A percentile compares a stretch with the other conserved stretches of the same genome.
phyloP scores from a whole-genome alignment of 2,797 vertebrate genomes.

The Poeciliopsis turneri region DNA sequence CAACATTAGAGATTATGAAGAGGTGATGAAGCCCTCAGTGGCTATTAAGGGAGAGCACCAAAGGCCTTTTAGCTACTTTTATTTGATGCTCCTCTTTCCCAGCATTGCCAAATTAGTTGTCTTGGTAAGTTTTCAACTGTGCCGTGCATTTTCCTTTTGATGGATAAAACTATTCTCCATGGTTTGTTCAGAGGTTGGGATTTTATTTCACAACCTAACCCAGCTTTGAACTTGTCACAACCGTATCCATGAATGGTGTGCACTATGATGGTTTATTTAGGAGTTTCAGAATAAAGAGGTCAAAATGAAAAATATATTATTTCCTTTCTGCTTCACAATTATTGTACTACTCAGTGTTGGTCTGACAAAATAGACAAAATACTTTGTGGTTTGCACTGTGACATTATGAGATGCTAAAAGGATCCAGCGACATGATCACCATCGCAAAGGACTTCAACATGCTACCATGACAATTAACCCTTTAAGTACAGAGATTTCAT shows the following conservation, averaged over 20 bases:
- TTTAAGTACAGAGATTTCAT: background rate
- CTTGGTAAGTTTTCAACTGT: too few species aligned
- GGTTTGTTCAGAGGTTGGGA: background rate
- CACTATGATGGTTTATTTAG: background rate
- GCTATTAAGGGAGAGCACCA: background rate
- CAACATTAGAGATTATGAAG: background rate
- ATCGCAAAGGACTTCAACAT: background rate
- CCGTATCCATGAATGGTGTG: background rate
- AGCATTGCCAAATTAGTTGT: too few species aligned
- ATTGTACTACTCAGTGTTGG: background rate
- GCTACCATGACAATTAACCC: background rate
- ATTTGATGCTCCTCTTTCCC: too few species aligned
- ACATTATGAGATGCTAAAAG: background rate
- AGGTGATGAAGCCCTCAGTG: background rate
- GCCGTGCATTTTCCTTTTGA: too few species aligned
- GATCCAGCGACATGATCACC: too few species aligned
- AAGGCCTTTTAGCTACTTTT: too few species aligned
- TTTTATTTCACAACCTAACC: background rate
- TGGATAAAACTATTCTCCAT: too few species aligned
- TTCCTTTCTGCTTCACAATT: background rate
- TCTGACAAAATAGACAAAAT: background rate
- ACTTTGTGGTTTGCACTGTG: background rate
- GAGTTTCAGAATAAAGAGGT: background rate
- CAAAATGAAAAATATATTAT: background rate
- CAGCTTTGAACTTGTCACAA: background rate